Conservation (phyloP, 1,140 invertebrate genomes). For the Chrysoperla carnea region DNA sequence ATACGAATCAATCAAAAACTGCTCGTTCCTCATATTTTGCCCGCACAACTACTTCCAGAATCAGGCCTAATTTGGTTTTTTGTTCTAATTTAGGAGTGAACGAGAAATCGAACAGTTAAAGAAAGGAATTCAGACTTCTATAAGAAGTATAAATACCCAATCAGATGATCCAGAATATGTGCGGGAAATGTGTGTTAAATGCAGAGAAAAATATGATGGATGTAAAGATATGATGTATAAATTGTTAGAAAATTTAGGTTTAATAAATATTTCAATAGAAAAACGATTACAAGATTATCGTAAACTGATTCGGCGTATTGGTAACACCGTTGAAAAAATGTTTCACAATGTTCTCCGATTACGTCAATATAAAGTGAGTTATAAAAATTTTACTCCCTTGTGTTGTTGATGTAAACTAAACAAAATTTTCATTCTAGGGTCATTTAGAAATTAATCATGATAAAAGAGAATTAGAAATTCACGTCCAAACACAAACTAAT, state of each 20-base stretch:
- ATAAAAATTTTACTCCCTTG: too few species aligned
- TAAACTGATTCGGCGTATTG: slow-evolving; percentile 24
- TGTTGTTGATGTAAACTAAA: too few species aligned
- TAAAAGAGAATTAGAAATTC: slow-evolving; percentile 32
- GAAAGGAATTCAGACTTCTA: not conserved
- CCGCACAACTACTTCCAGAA: too few species aligned
- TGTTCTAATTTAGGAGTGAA: too few species aligned
- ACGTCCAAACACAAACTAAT: slow-evolving; percentile 33
- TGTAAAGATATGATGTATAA: not conserved
- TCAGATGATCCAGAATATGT: not conserved
- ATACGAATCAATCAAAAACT: too few species aligned
- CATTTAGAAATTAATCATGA: slow-evolving; percentile 39
- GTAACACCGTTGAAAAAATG: slow-evolving; percentile 22
- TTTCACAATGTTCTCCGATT: slow-evolving; percentile 28
- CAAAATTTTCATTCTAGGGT: slow-evolving; percentile 26
- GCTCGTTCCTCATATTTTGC: too few species aligned
- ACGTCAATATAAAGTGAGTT: slow-evolving; percentile 12
- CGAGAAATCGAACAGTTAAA: not conserved
- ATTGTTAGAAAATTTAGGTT: not conserved
- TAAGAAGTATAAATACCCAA: not conserved
- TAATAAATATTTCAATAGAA: not conserved
- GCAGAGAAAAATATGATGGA: not conserved
- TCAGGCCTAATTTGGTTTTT: too few species aligned
- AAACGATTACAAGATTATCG: slow-evolving; percentile 14
- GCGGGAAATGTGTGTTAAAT: not conserved